Percentiles rank a stretch among this genome's conserved stretches.
These are phyloP conservation scores for Drosophila austrosaltans DNA, from an alignment of 2,888 invertebrate genomes.

Conservation along the genomic window DNA sequence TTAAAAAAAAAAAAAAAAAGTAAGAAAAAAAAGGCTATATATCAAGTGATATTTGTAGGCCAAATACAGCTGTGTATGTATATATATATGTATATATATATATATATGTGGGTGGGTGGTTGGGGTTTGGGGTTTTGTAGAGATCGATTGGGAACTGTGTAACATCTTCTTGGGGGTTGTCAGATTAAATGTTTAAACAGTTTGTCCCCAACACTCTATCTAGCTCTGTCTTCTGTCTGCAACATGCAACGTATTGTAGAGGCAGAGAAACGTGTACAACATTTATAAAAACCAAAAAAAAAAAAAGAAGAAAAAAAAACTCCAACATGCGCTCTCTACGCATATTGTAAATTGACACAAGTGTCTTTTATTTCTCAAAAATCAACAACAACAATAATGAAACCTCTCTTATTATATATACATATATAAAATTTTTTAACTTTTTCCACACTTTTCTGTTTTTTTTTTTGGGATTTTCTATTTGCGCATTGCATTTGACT, in stretches of 20 bases:
- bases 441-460: slow-evolving; percentile 36
- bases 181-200: slow-evolving; percentile 79
- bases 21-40: slow-evolving; percentile 1
- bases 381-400: slow-evolving; percentile 35
- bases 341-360: slow-evolving; percentile 76
- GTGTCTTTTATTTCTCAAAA: slow-evolving; percentile 43
- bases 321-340: slow-evolving; percentile 41
- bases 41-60: slow-evolving; percentile 50
- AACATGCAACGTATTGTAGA: slow-evolving; percentile 64
- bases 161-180: slow-evolving; percentile 63
- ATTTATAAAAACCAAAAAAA: slow-evolving; percentile 56
- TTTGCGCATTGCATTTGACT: slow-evolving; percentile 70
- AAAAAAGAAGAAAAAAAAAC: slow-evolving; percentile 44
- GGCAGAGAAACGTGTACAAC: slow-evolving; percentile 71
- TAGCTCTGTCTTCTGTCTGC: slow-evolving; percentile 47
- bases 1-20: too few relatives aligned
- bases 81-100: too few relatives aligned
- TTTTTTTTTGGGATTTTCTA: slow-evolving; percentile 72
- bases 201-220: slow-evolving; percentile 47
- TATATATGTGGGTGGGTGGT: neutral
- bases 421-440: slow-evolving; percentile 21
- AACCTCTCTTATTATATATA: neutral
- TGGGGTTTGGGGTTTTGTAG: neutral
- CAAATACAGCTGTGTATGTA: slow-evolving; percentile 60
- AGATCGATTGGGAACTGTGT: slow-evolving; percentile 56